Conservation (phyloP, 2,797 vertebrate genomes). For the Onychomys arenicola region DNA sequence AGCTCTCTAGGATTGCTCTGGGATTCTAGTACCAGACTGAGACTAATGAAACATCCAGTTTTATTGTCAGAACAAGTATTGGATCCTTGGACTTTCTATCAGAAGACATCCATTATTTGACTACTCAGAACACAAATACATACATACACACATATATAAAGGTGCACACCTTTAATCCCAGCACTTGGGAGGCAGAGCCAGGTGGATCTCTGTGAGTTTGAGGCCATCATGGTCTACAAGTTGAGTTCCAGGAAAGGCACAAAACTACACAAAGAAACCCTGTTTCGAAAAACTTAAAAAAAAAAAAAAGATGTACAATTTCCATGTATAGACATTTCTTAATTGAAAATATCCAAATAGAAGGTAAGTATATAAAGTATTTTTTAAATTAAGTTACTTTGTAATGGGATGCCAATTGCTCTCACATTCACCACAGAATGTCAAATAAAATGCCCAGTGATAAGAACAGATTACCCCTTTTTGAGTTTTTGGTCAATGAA, state of each 20-base stretch:
- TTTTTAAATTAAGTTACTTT: background rate
- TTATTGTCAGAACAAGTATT: background rate
- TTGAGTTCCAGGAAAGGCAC: no score
- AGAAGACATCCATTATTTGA: background rate
- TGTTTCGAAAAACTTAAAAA: no score
- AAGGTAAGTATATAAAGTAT: background rate
- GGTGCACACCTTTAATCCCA: no score
- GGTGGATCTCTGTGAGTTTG: no score
- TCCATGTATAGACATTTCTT: background rate
- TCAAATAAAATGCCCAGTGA: background rate
- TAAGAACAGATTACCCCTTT: background rate
- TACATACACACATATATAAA: background rate
- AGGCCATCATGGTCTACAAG: no score
- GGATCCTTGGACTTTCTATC: background rate
- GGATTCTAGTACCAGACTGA: background rate
- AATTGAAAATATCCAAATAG: background rate
- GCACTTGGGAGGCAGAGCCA: no score
- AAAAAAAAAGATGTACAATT: no score
- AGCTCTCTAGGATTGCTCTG: background rate
- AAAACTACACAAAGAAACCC: no score
- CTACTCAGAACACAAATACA: background rate
- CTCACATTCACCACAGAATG: background rate
- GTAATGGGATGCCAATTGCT: background rate
- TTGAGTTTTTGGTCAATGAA: background rate
- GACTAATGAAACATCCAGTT: background rate